Base-by-base conservation (phyloP, 1,140 invertebrate genomes). In the Penaeus indicus region DNA sequence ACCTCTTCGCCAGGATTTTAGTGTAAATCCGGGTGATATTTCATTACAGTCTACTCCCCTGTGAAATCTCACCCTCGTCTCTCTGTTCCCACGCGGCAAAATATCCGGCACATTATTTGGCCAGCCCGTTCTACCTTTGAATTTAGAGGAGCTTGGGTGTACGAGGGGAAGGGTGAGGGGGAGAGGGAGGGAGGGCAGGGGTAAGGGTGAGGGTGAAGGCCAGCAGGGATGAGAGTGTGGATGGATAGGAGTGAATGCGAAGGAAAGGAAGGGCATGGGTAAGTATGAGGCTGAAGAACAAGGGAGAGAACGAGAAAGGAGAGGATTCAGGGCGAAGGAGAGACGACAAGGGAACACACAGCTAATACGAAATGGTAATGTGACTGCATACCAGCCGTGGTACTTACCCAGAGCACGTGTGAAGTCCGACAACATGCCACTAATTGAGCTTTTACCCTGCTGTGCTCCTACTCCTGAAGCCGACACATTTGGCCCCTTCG, bases 341-440 rank as follows among this genome's bases (percentile, higher is more conserved):
- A 42, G 38, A 42, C 8, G 11, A 42, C 77, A 79, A 11, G 54
- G 54, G 54, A 16, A 13, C 54, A 54, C 54, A 1, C 54, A 13
- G 54, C 54, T 1, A 54, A 13, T 13, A 13, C 54, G 10, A 54
- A 54, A 11, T 1, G 4, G 54, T 16, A 54, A 11, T 13, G 1
- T 16, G 54, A 54, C 54, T 13, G 54, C 54, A 54, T 2, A 13
- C 54, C 32, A 84, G 10, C 8, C n/a, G 18, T 0, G 42, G 42
- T 18, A 84, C 91, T 91, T 92, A 93, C 93, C 93, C 90, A 94
- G 90, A 60, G 93, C 93, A 89, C 93, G 89, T 83, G 93, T 94
- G 90, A 94, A 94, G 90, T 94, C 94, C 25, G 94, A 94, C 63
- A 94, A 90, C 92, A 94, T 94, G 54, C 93, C 94, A 90, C 93